These are phyloP conservation scores for Onchidella celtica DNA, from an alignment of 2,888 invertebrate species.

Conservation along the genomic window DNA sequence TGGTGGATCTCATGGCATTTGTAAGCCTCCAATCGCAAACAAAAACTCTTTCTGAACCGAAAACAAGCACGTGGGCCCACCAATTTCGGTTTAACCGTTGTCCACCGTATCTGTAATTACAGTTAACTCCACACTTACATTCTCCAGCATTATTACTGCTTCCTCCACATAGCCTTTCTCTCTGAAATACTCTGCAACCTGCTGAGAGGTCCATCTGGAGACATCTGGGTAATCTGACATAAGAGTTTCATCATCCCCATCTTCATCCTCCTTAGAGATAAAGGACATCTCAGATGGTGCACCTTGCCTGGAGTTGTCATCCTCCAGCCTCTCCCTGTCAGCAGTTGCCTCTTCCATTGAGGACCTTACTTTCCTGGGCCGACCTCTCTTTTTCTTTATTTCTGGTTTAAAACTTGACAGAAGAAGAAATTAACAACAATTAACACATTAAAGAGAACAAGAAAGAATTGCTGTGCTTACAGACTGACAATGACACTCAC, in stretches of 20 bases:
- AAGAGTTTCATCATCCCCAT: conserved; percentile 2
- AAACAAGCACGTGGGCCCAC: too few species aligned
- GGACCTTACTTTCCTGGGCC: conserved; percentile 40
- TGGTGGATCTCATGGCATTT: too few species aligned
- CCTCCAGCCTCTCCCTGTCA: background rate
- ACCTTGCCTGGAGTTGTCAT: conserved; percentile 39
- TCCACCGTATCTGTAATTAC: too few species aligned
- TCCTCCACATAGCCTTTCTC: conserved; percentile 41
- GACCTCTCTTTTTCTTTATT: conserved; percentile 40
- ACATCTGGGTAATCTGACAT: conserved; percentile 34
- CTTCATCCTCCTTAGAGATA: conserved; percentile 19
- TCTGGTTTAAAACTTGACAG: conserved; percentile 18
- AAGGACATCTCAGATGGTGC: conserved; percentile 27
- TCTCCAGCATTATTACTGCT: conserved; percentile 39
- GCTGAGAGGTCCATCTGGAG: conserved; percentile 46
- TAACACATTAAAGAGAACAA: too few species aligned
- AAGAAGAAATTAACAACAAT: too few species aligned
- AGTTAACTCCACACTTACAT: conserved; percentile 49
- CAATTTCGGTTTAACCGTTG: too few species aligned
- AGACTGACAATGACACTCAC: too few species aligned
- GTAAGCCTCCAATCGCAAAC: too few species aligned
- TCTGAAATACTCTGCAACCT: conserved; percentile 49
- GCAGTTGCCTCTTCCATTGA: background rate
- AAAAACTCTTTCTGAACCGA: too few species aligned
- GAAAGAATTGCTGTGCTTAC: too few species aligned